phyloP scores from a whole-genome alignment of 2,797 vertebrate species.

The Sebastes steindachneri region DNA sequence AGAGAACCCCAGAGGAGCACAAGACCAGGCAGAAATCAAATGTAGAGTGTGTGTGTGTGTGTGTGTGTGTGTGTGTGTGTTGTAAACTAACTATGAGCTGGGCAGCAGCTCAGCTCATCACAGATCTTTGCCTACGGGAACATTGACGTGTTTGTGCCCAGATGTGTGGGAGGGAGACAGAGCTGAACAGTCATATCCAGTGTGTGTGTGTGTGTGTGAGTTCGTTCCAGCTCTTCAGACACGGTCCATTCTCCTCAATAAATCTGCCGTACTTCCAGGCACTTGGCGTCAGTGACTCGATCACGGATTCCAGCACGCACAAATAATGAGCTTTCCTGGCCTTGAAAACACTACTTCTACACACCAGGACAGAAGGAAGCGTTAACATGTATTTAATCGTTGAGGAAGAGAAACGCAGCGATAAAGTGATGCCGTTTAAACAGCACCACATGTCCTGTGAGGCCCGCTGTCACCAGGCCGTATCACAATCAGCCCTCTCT shows the following conservation, averaged over 20 bases:
- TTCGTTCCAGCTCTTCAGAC: constrained; percentile 47
- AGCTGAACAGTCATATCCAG: constrained; percentile 59
- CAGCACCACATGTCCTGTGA: constrained; percentile 48
- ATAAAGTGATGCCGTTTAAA: constrained; percentile 51
- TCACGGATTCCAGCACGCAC: constrained; percentile 15
- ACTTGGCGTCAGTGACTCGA: constrained; percentile 42
- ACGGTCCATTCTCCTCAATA: constrained; percentile 49
- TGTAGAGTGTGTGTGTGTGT: neutral
- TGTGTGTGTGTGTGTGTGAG: constrained; percentile 26
- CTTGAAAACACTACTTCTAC: neutral
- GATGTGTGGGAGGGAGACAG: constrained; percentile 71
- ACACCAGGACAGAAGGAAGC: constrained; percentile 41
- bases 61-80: neutral
- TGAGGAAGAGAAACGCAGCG: constrained; percentile 34
- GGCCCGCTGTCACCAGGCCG: constrained; percentile 46
- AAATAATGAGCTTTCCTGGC: constrained; percentile 1
- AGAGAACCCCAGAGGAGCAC: constrained; percentile 32
- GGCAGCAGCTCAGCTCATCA: constrained; percentile 48
- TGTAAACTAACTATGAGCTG: constrained; percentile 10
- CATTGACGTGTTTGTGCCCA: constrained; percentile 75
- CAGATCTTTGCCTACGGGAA: constrained; percentile 54
- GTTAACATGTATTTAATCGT: constrained; percentile 43
- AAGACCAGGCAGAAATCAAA: constrained; percentile 42
- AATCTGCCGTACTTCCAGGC: constrained; percentile 63
- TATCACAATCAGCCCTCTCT: constrained; percentile 64